phyloP scores from a whole-genome alignment of 1,140 invertebrate species.

The Macrostomum lignano region DNA sequence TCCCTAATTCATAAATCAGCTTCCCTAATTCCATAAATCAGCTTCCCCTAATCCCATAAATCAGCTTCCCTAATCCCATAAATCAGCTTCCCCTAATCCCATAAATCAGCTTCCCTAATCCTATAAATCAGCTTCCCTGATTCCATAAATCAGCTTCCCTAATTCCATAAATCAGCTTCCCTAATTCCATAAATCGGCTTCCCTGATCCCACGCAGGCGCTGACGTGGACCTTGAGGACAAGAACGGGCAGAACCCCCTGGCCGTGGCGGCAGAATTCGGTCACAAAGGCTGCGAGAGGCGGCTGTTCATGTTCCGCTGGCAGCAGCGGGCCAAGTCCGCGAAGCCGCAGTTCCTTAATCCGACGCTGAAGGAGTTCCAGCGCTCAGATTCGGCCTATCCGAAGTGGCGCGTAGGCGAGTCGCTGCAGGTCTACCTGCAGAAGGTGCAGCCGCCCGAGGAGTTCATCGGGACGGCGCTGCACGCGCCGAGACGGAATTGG shows the following conservation, averaged over 20 bases:
- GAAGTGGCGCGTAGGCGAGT: slow-evolving; percentile 14
- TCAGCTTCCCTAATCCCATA: too few species aligned
- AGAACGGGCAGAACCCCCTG: slow-evolving; percentile 15
- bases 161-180: too few species aligned
- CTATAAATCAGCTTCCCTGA: too few species aligned
- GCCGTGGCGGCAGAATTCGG: slow-evolving; percentile 17
- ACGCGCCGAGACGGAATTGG: slow-evolving; percentile 12
- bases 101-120: too few species aligned
- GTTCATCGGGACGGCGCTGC: slow-evolving; percentile 16
- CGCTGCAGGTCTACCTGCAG: slow-evolving; percentile 7
- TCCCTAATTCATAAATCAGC: too few species aligned
- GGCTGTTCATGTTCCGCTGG: slow-evolving; percentile 24
- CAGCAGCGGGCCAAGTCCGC: slow-evolving; percentile 18
- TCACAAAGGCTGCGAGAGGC: slow-evolving; percentile 19
- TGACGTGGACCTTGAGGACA: slow-evolving; percentile 20
- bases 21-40: too few species aligned
- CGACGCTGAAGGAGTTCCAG: slow-evolving; percentile 15
- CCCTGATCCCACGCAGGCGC: slow-evolving; percentile 11
- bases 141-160: too few species aligned
- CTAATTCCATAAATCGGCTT: too few species aligned
- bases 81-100: too few species aligned
- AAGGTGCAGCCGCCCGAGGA: slow-evolving; percentile 18
- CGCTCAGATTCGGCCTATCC: slow-evolving; percentile 18
- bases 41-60: too few species aligned
- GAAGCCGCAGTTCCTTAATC: slow-evolving; percentile 11